phyloP scores from a whole-genome alignment of 2,888 invertebrate genomes.

The Panzeria rudis region DNA sequence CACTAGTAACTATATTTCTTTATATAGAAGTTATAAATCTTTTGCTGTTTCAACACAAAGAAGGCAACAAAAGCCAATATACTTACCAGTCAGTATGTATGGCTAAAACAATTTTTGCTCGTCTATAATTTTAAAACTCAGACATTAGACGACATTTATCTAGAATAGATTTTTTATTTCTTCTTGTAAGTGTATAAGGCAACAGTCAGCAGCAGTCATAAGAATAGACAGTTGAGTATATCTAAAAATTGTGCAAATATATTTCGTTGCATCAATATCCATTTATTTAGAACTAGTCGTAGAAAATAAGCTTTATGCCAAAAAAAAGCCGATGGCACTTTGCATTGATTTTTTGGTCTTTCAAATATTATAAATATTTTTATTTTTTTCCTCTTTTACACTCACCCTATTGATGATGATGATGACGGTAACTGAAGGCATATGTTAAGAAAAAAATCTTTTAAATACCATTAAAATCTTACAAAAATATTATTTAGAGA shows the following conservation, averaged over 20 bases:
- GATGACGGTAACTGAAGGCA: conserved; percentile 22
- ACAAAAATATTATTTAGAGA: conserved; percentile 32
- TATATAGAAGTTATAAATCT: conserved; percentile 55
- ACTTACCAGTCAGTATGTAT: not conserved
- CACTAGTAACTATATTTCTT: conserved; percentile 57
- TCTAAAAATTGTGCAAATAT: conserved; percentile 23
- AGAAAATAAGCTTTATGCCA: conserved; percentile 34
- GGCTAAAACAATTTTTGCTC: conserved; percentile 2
- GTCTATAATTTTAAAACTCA: conserved; percentile 49
- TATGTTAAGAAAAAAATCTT: conserved; percentile 31
- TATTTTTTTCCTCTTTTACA: not conserved
- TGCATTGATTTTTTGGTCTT: conserved; percentile 63
- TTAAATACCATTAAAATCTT: conserved; percentile 55
- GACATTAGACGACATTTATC: conserved; percentile 70
- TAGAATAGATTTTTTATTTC: conserved; percentile 16
- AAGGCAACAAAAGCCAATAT: conserved; percentile 5
- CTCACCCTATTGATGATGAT: conserved; percentile 19
- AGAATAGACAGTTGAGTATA: conserved; percentile 53
- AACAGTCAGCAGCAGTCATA: conserved; percentile 67
- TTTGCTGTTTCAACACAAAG: conserved; percentile 1
- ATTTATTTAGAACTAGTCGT: conserved; percentile 5
- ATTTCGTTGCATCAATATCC: conserved; percentile 55
- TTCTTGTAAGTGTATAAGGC: conserved; percentile 8
- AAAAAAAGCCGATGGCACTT: conserved; percentile 57
- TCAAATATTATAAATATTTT: conserved; percentile 4